phyloP scores from a whole-genome alignment of 2,113 vertebrate species.

The Ibidorhyncha struthersii region DNA sequence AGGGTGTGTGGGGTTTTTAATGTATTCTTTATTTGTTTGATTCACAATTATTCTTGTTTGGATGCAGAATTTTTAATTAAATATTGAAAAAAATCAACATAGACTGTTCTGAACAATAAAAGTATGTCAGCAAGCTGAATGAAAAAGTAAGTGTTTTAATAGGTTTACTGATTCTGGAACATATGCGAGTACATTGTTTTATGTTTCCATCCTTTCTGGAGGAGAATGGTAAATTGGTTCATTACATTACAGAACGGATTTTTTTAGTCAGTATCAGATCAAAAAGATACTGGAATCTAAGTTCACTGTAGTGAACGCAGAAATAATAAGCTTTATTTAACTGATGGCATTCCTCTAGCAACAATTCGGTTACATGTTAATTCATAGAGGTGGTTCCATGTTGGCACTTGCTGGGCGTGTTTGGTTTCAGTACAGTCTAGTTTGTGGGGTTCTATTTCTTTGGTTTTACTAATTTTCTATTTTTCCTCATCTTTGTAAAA shows the following conservation, averaged over 20 bases:
- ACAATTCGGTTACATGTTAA: background rate
- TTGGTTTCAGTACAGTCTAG: background rate
- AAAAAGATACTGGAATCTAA: background rate
- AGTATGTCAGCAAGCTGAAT: background rate
- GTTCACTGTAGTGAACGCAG: background rate
- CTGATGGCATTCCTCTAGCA: background rate
- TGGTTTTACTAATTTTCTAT: background rate
- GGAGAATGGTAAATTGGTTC: background rate
- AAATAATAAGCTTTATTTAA: background rate
- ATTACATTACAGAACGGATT: background rate
- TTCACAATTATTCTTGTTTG: background rate
- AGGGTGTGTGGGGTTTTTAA: background rate
- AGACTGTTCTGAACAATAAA: background rate
- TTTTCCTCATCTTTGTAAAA: background rate
- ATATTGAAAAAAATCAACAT: background rate
- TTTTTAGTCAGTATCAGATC: background rate
- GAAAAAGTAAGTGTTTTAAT: background rate
- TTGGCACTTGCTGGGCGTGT: background rate
- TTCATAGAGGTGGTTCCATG: background rate
- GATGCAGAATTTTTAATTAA: background rate
- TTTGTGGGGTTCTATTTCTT: background rate
- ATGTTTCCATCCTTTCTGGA: background rate
- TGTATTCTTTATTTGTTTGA: background rate
- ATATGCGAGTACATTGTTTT: fast-evolving
- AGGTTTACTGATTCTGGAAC: background rate